A percentile compares a stretch with the other conserved stretches of the same genome.
phyloP scores from a whole-genome alignment of 2,888 invertebrate species.

The Dynastes hyllus region DNA sequence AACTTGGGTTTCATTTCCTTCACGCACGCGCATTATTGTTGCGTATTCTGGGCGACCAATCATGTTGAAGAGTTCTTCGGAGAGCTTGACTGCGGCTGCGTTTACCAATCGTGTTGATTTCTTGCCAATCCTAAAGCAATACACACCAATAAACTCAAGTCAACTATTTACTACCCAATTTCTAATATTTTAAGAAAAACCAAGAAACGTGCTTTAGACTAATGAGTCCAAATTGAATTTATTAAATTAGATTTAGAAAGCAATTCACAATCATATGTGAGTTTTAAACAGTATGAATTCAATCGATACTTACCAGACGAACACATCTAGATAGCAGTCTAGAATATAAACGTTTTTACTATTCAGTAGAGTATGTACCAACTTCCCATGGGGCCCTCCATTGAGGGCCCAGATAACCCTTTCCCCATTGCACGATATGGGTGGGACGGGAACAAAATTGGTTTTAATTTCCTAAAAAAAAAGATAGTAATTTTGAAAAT shows the following conservation, averaged over 20 bases:
- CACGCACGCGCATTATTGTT: constrained; percentile 90
- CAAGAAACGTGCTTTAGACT: too few relatives aligned
- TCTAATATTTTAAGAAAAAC: too few relatives aligned
- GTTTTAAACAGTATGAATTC: too few relatives aligned
- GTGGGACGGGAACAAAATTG: constrained; percentile 78
- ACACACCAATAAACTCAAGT: background rate
- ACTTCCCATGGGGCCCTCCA: constrained; percentile 83
- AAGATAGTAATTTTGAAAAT: background rate
- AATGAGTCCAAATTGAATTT: too few relatives aligned
- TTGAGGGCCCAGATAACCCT: constrained; percentile 98
- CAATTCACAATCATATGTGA: too few relatives aligned
- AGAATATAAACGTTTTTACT: constrained; percentile 97
- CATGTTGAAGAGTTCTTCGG: constrained; percentile 97
- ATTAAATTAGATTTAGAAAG: too few relatives aligned
- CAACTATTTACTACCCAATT: too few relatives aligned
- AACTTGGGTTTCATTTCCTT: constrained; percentile 92
- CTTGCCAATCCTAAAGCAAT: constrained; percentile 88
- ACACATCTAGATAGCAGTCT: constrained; percentile 94
- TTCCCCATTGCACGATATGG: constrained; percentile 97
- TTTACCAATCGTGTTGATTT: constrained; percentile 96
- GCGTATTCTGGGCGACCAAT: constrained; percentile 91
- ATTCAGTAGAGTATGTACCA: constrained; percentile 85
- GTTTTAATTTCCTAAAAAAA: constrained; percentile 78
- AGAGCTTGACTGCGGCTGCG: constrained; percentile 97
- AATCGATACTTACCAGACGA: constrained; percentile 85